These are phyloP conservation scores for Strigops habroptila DNA, from an alignment of 2,113 vertebrate genomes.

Conservation along the genomic window DNA sequence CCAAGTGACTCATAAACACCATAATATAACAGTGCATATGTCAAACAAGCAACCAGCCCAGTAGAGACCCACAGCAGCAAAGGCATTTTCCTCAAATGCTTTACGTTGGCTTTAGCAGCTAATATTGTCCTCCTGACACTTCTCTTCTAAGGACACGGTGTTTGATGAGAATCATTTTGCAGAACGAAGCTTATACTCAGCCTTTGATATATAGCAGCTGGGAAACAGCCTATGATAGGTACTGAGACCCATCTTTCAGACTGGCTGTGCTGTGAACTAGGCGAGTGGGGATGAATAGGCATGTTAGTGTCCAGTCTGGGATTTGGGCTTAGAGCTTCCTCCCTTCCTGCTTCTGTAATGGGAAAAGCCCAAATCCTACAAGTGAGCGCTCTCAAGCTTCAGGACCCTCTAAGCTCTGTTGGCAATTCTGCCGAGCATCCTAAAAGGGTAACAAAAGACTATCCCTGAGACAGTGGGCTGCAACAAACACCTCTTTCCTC, in stretches of 20 bases:
- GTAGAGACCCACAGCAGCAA: neutral
- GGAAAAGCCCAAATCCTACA: neutral
- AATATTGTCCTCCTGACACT: neutral
- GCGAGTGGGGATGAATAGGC: neutral
- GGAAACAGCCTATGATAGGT: neutral
- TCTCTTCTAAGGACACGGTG: neutral
- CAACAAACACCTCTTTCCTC: neutral
- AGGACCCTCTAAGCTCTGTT: neutral
- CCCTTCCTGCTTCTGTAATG: neutral
- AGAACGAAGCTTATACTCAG: neutral
- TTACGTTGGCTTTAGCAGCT: neutral
- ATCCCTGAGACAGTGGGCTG: neutral
- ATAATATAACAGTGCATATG: neutral
- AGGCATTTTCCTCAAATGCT: neutral
- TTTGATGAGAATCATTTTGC: neutral
- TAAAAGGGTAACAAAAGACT: neutral
- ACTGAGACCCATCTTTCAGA: neutral
- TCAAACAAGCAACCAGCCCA: neutral
- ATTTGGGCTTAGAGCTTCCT: neutral
- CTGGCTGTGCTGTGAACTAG: neutral
- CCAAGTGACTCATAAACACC: conserved; percentile 29
- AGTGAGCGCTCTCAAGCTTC: neutral
- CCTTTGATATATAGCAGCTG: neutral
- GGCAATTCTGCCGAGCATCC: neutral
- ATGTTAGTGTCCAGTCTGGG: neutral